Base-by-base conservation (phyloP, 2,888 invertebrate species). In the Drosophila barbarae region DNA sequence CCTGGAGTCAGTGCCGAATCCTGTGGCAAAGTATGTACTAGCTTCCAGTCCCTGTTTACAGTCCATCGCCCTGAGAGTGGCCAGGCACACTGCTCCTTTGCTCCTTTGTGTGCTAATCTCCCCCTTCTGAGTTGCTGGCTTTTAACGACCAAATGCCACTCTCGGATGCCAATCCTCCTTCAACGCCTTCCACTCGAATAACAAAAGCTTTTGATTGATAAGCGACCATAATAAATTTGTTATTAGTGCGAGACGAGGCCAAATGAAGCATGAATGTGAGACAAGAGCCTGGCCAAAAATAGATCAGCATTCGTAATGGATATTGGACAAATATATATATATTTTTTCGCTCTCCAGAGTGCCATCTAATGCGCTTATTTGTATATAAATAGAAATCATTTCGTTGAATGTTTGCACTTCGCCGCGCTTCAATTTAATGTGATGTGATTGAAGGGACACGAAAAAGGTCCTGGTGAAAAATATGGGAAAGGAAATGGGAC, bases 161-260 rank as follows among this genome's bases (percentile, higher is more conserved):
- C 47, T 61, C 46, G 44, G 42, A 58, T 18, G 49, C 18, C 28
- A 54, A 49, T 65, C 52, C 42, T 42, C 52, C 42, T 42, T n/a
- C 38, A 38, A 9, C 26, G 44, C 30, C 59, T 61, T 72, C 66
- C 79, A 77, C 71, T 77, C 53, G 71, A 73, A 56, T 54, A 56
- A 65, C 70, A 68, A 70, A 55, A 63, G 66, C 68, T 44, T 52
- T 65, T 77, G 77, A 77, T 80, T 80, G 77, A 77, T 80, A 77
- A 73, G 80, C 71, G 50, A 56, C 75, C 54, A 75, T 77, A 73
- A 80, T 71, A 71, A 77, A 80, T 75, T 64, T 64, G 73, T 71
- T 80, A 77, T 80, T 75, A 73, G 73, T 47, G 73, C 63, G 53
- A 38, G 6, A 6, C 2, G 26, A 55, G 32, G 57, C 55, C 71